Evolutionary conservation across 1,140 invertebrate species (phyloP).

Genomic region (Dendrolimus kikuchii): DNA sequence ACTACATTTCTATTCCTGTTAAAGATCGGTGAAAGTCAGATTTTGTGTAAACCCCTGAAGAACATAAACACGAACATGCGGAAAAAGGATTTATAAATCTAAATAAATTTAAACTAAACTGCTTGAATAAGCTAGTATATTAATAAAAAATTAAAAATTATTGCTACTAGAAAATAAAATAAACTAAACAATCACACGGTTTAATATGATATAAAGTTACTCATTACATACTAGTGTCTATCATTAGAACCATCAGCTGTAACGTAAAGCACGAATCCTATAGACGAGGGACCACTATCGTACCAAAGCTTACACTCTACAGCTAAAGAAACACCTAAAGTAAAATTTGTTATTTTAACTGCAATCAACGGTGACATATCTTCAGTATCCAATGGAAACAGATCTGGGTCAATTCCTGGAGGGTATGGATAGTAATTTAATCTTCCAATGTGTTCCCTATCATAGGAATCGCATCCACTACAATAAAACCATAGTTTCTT

Average conservation of each 20-base stretch:
- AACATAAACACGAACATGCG: too few relatives aligned
- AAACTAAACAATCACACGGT: background rate
- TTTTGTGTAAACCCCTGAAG: too few relatives aligned
- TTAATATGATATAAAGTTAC: slow-evolving; percentile 6
- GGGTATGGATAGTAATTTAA: slow-evolving; percentile 52
- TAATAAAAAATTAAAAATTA: too few relatives aligned
- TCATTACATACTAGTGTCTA: slow-evolving; percentile 8
- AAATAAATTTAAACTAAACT: too few relatives aligned
- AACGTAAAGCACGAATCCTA: slow-evolving; percentile 47
- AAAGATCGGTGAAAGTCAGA: too few relatives aligned
- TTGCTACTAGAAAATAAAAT: too few relatives aligned
- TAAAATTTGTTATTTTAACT: slow-evolving; percentile 47
- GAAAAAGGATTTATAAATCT: too few relatives aligned
- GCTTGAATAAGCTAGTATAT: too few relatives aligned
- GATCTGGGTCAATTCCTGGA: slow-evolving; percentile 42
- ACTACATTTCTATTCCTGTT: too few relatives aligned
- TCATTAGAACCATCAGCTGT: slow-evolving; percentile 19
- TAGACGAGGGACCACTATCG: slow-evolving; percentile 32
- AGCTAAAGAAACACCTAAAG: slow-evolving; percentile 42
- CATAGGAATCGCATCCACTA: slow-evolving; percentile 39
- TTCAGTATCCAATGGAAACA: slow-evolving; percentile 33
- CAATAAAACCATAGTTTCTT: slow-evolving; percentile 48
- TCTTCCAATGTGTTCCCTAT: slow-evolving; percentile 49
- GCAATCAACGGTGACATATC: slow-evolving; percentile 36
- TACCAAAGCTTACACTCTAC: slow-evolving; percentile 54